phyloP scores from a whole-genome alignment of 37 sponge, comb jelly and placozoan species.

The Spongia lamella region DNA sequence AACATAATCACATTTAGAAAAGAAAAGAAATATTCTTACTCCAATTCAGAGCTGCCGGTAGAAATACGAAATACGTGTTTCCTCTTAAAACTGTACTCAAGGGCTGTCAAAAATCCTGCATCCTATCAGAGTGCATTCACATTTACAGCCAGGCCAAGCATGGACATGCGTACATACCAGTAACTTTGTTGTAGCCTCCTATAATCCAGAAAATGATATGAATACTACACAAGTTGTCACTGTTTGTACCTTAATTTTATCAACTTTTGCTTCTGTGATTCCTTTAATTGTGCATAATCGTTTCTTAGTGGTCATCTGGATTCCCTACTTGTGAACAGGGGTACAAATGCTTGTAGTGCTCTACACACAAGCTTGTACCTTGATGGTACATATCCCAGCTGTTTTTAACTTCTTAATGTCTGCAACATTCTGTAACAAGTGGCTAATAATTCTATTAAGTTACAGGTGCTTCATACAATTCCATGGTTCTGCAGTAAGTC shows the following conservation, averaged over 20 bases:
- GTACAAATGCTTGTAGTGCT: not conserved
- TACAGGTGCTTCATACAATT: constrained; percentile 46
- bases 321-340: constrained; percentile 56
- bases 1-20: not conserved
- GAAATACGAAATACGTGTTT: constrained; percentile 85
- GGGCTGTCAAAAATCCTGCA: constrained; percentile 93
- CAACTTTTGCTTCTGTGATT: constrained; percentile 97
- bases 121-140: constrained; percentile 29
- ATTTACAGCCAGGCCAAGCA: not conserved
- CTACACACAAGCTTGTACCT: constrained; percentile 32
- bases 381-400: constrained; percentile 96
- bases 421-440: constrained; percentile 80
- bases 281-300: constrained; percentile 91
- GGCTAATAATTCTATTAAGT: not conserved
- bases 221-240: not conserved
- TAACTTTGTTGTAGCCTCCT: constrained; percentile 71
- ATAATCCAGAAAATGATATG: not conserved
- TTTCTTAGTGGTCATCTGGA: constrained; percentile 97
- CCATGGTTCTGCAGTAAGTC: constrained; percentile 93
- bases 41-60: constrained; percentile 94
- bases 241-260: constrained; percentile 88
- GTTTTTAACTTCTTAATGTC: constrained; percentile 97
- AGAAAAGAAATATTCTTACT: constrained; percentile 53
- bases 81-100: constrained; percentile 96
- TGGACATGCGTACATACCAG: constrained; percentile 29